phyloP scores from a whole-genome alignment of 2,113 vertebrate genomes.

The Callospermophilus lateralis region DNA sequence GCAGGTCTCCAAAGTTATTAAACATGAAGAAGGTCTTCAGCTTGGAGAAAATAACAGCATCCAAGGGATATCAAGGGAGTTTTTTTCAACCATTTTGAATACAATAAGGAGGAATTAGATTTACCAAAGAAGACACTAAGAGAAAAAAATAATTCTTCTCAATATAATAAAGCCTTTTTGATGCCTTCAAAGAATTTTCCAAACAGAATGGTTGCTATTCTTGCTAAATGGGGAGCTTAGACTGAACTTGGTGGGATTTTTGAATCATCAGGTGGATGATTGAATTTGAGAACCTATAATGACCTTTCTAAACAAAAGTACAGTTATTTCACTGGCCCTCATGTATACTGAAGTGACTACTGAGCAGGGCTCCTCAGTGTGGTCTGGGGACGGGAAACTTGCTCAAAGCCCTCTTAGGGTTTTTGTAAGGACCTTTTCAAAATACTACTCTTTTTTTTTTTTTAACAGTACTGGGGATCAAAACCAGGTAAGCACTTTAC shows the following conservation, averaged over 20 bases:
- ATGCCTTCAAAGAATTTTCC: not conserved
- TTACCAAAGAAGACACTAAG: not conserved
- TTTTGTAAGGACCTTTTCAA: not conserved
- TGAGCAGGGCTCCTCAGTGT: not conserved
- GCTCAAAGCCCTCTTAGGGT: not conserved
- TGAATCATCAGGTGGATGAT: not conserved
- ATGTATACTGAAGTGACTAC: not conserved
- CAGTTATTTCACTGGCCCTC: not conserved
- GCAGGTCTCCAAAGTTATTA: not conserved
- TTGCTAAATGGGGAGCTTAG: conserved; percentile 14
- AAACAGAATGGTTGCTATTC: not conserved
- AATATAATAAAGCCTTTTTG: not conserved
- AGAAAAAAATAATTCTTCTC: not conserved
- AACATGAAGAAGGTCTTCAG: not conserved
- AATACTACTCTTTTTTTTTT: not conserved
- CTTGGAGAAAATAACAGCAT: not conserved
- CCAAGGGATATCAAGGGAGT: not conserved
- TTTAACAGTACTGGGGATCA: not conserved
- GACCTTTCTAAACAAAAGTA: not conserved
- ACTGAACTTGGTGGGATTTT: not conserved
- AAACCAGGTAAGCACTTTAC: not conserved
- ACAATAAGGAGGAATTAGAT: not conserved
- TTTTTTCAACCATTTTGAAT: not conserved
- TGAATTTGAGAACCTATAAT: not conserved
- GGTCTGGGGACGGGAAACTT: not conserved